Evolutionary conservation across 2,113 vertebrate genomes (phyloP), one percentile per base, ranked within the genome.

Genomic region (Bombycilla garrulus): DNA sequence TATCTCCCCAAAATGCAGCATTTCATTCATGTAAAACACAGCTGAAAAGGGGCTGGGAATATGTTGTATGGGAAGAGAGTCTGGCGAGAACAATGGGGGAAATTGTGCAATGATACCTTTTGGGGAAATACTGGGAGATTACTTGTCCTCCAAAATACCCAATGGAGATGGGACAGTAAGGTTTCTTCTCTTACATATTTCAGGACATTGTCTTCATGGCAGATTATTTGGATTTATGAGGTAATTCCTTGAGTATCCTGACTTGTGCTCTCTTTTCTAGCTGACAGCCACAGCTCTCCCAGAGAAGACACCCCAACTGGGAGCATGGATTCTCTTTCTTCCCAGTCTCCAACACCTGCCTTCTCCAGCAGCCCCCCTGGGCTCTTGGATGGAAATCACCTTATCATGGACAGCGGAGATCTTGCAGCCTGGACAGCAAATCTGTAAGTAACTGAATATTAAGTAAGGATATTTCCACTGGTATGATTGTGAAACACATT

Each of bases 301-400:
- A 97, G 97, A 80, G 99, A 99, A 65, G 98, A 98, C 67, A 98
- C 98, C 5, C 98, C 98, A 22, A 98, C 98, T 82, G 98, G 98
- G 92, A 99, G 99, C 95, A 98, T 98, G 33, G 99, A 99, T 96
- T 99, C 99, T 0, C 98, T 99, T 29, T 99, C 99, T 31, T 99
- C 99, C 25, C 98, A 99, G 9, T 99, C 99, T n/a, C 99, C 99
- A 1, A 98, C 97, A 3, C 97, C 85, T 22, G 90, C 95, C 12
- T 57, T 96, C 65, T 93, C 98, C 9, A 98, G 97, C 33, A 98
- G 97, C 33, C 97, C 98, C 3, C 91, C 95, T 3, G 98, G 98
- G 62, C 98, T 96, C 38, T 44, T 96, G 92, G 97, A 98, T 10
- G 98, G 93, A 92, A 98, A 98, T 61, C 93, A 98, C 85, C 96